Evolutionary conservation across 2,797 vertebrate genomes (phyloP).

Genomic region (Ispidina picta): DNA sequence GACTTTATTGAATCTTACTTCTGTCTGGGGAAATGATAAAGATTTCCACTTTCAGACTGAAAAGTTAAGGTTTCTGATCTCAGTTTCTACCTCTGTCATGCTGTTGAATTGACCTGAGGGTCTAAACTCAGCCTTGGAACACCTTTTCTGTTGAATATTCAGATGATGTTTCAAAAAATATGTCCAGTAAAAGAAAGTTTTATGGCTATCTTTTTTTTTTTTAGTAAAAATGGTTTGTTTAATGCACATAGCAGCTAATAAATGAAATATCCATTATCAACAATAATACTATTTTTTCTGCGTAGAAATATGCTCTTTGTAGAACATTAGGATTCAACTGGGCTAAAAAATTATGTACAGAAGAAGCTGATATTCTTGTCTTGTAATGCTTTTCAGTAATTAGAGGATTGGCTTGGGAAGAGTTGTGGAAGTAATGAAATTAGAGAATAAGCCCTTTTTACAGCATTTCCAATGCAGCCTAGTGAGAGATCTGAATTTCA

Average conservation of each 20-base stretch:
- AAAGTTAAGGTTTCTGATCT: not conserved
- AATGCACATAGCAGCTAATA: not conserved
- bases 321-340: not conserved
- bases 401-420: not conserved
- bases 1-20: not conserved
- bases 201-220: not conserved
- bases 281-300: not conserved
- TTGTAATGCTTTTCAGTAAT: not conserved
- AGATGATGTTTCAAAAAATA: not conserved
- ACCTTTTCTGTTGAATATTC: not conserved
- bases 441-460: constrained; percentile 1
- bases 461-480: not conserved
- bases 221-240: not conserved
- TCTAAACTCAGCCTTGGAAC: not conserved
- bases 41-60: not conserved
- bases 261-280: not conserved
- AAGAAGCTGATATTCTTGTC: not conserved
- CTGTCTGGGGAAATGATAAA: not conserved
- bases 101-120: not conserved
- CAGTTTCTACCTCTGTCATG: not conserved
- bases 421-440: not conserved
- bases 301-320: not conserved
- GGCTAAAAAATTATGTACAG: not conserved
- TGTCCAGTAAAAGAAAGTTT: too few species aligned
- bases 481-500: constrained; percentile 12